A percentile compares a stretch with the other conserved stretches of the same genome.
Evolutionary conservation across 1,140 invertebrate genomes (phyloP).

Genomic region (Panulirus ornatus): DNA sequence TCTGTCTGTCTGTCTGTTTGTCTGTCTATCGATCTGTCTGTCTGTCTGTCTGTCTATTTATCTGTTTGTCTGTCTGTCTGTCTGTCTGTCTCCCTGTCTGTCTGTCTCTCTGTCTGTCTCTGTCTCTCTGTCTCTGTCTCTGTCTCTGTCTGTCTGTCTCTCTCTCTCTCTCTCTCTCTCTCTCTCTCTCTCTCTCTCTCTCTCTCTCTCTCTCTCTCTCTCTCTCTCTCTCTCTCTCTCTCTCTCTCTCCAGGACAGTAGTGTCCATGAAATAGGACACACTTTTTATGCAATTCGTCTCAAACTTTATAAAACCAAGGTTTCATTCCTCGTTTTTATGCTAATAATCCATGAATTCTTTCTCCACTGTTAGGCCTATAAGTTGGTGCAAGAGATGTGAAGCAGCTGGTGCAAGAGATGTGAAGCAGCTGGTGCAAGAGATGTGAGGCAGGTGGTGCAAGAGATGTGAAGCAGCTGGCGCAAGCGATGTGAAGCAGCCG

Average conservation of each 20-base stretch:
- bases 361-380: no score
- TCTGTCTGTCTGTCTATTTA: slow-evolving; percentile 26
- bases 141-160: slow-evolving; percentile 27
- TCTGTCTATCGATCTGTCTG: slow-evolving; percentile 19
- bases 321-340: no score
- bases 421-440: no score
- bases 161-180: slow-evolving; percentile 40
- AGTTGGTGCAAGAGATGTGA: no score
- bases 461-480: no score
- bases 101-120: background rate
- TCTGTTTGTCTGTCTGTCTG: slow-evolving; percentile 21
- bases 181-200: slow-evolving; percentile 16
- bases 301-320: no score
- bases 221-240: background rate
- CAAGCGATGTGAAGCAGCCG: no score
- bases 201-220: background rate
- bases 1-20: slow-evolving; percentile 12
- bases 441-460: no score
- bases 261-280: no score
- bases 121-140: background rate
- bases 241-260: background rate
- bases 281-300: no score
- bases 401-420: no score
- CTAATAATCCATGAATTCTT: no score
- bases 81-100: slow-evolving; percentile 11